phyloP scores from a whole-genome alignment of 2,888 invertebrate species.

The Pollenia labialis region DNA sequence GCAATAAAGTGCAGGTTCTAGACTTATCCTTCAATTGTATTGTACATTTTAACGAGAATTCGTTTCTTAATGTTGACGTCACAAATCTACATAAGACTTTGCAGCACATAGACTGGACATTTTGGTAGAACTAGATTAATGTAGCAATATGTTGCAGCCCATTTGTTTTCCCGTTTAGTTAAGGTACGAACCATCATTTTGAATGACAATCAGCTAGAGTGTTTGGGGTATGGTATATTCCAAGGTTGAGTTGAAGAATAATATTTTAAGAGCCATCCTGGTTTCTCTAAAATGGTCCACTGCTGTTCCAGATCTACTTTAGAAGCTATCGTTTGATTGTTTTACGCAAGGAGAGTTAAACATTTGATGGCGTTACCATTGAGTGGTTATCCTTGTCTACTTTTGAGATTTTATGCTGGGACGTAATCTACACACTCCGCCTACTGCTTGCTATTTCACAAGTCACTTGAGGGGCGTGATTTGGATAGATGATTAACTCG shows the following conservation, averaged over 20 bases:
- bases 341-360: constrained; percentile 87
- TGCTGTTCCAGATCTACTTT: constrained; percentile 88
- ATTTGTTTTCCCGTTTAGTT: constrained; percentile 89
- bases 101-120: constrained; percentile 86
- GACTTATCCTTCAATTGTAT: constrained; percentile 88
- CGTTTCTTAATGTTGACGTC: constrained; percentile 88
- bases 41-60: no score
- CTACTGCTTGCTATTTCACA: constrained; percentile 90
- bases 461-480: constrained; percentile 87
- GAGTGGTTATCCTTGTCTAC: constrained; percentile 94
- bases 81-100: constrained; percentile 90
- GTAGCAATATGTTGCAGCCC: constrained; percentile 86
- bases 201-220: constrained; percentile 89
- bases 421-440: constrained; percentile 90
- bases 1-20: constrained; percentile 88
- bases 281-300: constrained; percentile 89
- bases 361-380: constrained; percentile 90
- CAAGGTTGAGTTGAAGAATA: constrained; percentile 91
- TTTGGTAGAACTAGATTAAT: constrained; percentile 92
- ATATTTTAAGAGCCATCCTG: constrained; percentile 89
- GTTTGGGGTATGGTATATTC: constrained; percentile 90
- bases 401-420: constrained; percentile 91
- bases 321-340: constrained; percentile 90
- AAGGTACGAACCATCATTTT: constrained; percentile 89
- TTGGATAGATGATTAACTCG: constrained; percentile 89